Conservation (phyloP, 1,140 invertebrate genomes). For the Helicoverpa armigera region DNA sequence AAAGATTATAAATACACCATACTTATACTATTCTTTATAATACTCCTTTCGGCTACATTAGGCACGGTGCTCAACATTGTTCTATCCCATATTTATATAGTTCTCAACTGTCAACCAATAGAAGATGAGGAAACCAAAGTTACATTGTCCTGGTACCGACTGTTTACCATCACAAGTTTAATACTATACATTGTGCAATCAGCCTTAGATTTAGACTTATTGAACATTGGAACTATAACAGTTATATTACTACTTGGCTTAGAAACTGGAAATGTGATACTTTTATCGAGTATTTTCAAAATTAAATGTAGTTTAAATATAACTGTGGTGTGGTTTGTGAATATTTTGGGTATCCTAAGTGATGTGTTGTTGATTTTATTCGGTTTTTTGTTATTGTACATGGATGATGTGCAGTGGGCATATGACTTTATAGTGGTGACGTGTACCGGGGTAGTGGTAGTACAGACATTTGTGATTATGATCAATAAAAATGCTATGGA, state of each 20-base stretch:
- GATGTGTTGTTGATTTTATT: constrained; percentile 14
- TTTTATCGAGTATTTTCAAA: neutral
- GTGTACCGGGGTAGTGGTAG: neutral
- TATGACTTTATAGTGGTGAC: neutral
- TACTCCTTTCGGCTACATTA: neutral
- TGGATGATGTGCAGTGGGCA: neutral
- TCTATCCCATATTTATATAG: neutral
- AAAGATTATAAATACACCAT: neutral
- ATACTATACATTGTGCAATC: neutral
- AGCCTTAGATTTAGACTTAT: neutral
- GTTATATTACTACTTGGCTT: neutral
- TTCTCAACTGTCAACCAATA: neutral
- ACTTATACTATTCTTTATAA: neutral
- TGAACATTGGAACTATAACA: neutral
- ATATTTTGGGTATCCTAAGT: neutral
- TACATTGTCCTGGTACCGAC: neutral
- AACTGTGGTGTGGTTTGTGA: neutral
- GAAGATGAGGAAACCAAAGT: neutral
- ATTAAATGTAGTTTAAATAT: neutral
- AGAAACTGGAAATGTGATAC: neutral
- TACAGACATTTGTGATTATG: neutral
- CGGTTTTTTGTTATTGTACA: neutral
- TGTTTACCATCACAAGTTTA: too few species aligned
- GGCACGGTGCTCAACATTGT: neutral
- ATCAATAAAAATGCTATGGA: neutral